A percentile compares a stretch with the other conserved stretches of the same genome.
Conservation (phyloP, 2,797 vertebrate species). For the Platyrinchus mystaceus region DNA sequence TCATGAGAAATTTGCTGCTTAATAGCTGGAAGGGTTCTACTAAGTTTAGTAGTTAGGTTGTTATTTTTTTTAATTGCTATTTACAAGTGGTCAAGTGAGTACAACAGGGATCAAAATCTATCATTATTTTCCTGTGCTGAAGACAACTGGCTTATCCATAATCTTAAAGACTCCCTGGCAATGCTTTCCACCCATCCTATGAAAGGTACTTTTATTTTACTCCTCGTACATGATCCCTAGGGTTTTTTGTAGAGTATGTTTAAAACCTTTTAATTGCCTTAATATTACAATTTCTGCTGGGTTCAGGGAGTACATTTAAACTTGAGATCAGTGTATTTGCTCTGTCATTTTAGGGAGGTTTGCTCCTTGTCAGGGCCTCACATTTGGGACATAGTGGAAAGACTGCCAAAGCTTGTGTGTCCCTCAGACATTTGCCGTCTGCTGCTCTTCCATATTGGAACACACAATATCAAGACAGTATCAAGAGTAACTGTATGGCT, state of each 20-base stretch:
- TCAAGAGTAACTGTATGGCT: neutral
- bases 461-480: neutral
- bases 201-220: neutral
- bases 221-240: neutral
- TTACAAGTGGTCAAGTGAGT: neutral
- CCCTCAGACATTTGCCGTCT: neutral
- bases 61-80: neutral
- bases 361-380: neutral
- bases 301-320: neutral
- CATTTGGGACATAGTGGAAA: neutral
- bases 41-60: neutral
- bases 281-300: neutral
- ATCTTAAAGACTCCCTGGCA: neutral
- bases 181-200: neutral
- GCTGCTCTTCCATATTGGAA: neutral
- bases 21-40: neutral
- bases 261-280: neutral
- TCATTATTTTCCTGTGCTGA: neutral
- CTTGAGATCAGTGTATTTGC: neutral
- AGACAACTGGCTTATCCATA: neutral
- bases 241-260: neutral
- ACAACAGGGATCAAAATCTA: neutral
- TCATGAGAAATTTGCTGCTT: neutral
- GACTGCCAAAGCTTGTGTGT: neutral
- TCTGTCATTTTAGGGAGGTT: neutral